These are phyloP conservation scores for Lethenteron reissneri DNA, from an alignment of 2,113 vertebrate species.

Conservation along the genomic window DNA sequence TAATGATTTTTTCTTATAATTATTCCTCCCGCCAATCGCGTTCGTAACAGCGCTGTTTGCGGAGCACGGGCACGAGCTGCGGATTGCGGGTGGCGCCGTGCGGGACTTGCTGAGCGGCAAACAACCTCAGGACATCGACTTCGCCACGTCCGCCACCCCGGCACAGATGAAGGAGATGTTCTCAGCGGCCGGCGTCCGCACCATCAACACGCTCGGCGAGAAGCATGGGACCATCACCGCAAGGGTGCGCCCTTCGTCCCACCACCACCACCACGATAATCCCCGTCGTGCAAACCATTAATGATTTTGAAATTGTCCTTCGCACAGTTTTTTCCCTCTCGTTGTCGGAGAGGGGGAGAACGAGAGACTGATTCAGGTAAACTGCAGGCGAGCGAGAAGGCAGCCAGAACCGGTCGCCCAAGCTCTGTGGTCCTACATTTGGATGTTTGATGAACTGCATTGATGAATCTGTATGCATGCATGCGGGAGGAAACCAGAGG, in stretches of 20 bases:
- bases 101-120: slow-evolving; percentile 59
- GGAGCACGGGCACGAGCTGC: slow-evolving; percentile 50
- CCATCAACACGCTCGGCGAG: slow-evolving; percentile 92
- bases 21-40: neutral
- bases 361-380: too few relatives aligned
- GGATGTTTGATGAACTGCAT: too few relatives aligned
- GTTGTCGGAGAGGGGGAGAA: too few relatives aligned
- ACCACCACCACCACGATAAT: too few relatives aligned
- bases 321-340: too few relatives aligned
- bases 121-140: slow-evolving; percentile 67
- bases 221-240: slow-evolving; percentile 84
- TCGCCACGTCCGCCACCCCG: slow-evolving; percentile 78
- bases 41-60: slow-evolving; percentile 42
- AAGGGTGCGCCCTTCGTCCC: slow-evolving; percentile 28
- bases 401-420: too few relatives aligned
- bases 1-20: neutral
- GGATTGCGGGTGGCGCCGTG: slow-evolving; percentile 81
- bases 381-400: too few relatives aligned
- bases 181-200: slow-evolving; percentile 43
- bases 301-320: too few relatives aligned
- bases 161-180: slow-evolving; percentile 73
- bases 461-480: too few relatives aligned
- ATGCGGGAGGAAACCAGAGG: too few relatives aligned
- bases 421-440: too few relatives aligned
- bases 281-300: too few relatives aligned